Base-by-base conservation (phyloP, 2,113 vertebrate species). In the Apaloderma vittatum region DNA sequence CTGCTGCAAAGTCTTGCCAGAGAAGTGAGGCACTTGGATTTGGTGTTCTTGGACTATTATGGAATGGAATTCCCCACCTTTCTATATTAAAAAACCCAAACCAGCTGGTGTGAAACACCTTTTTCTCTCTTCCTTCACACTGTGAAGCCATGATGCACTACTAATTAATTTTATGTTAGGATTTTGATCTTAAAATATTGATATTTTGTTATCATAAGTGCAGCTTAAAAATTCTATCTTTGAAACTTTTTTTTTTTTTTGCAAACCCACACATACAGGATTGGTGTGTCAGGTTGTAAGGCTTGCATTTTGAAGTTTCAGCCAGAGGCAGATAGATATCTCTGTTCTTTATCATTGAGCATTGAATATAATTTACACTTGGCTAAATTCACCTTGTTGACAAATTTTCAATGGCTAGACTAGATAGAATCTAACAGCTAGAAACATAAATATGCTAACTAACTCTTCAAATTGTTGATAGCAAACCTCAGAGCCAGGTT, bases 331-430 rank as follows among this genome's bases (percentile, higher is more conserved):
- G 18, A 62, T 26, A 61, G 45, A 22, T 67, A 58, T 37, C 46
- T 80, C 45, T 54, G 34, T 43, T 84, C 29, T 78, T 37, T 37
- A 2, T 71, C 59, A 34, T 2, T 93, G 51, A 86, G 32, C 52
- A 46, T 17, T 40, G 72, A 86, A 55, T 34, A 36, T 51, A 80
- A 86, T 90, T 86, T 71, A 52, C 29, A 57, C 52, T 86, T 87
- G n/a, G 48, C 49, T 72, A 43, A 81, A 87, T 91, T 40, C n/a
- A 72, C 66, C 52, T 87, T 96, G 52, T 57, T 96, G 91, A 85
- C 77, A 94, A 93, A 91, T 78, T 94, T 95, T 87, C 91, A 61
- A 9, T 94, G 52, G 43, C 12, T 93, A 82, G 65, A 86, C 26
- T 15, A 77, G 71, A 63, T 61, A 94, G 68, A 91, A 91, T 24